phyloP scores from a whole-genome alignment of 2,888 invertebrate species.

The Leptinotarsa haldemani region DNA sequence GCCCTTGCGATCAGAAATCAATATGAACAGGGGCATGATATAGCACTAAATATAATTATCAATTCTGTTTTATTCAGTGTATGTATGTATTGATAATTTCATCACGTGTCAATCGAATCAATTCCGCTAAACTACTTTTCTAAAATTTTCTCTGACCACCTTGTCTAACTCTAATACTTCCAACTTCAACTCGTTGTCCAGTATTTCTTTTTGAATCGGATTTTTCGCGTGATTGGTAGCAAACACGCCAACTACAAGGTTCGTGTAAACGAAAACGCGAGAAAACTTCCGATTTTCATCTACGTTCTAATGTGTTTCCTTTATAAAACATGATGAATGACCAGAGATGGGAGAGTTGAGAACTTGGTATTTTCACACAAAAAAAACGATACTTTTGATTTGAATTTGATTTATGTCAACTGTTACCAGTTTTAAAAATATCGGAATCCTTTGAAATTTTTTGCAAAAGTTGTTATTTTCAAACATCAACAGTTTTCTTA shows the following conservation, averaged over 20 bases:
- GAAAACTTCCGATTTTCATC: neutral
- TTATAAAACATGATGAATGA: neutral
- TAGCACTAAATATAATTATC: too few relatives aligned
- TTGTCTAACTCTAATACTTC: constrained; percentile 33
- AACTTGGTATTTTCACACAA: neutral
- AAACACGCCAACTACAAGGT: neutral
- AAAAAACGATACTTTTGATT: too few relatives aligned
- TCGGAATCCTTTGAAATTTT: too few relatives aligned
- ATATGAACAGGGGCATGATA: too few relatives aligned
- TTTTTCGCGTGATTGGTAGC: neutral
- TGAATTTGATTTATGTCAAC: too few relatives aligned
- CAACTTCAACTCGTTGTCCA: constrained; percentile 36
- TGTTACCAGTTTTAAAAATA: too few relatives aligned
- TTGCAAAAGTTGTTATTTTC: too few relatives aligned
- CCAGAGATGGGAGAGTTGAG: neutral
- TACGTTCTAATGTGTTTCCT: neutral
- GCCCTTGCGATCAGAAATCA: too few relatives aligned
- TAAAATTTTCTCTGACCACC: constrained; percentile 15
- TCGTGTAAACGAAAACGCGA: constrained; percentile 12
- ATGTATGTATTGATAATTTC: neutral
- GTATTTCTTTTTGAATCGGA: constrained; percentile 31
- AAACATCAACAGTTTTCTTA: too few relatives aligned
- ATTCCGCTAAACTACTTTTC: too few relatives aligned
- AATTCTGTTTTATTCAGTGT: too few relatives aligned
- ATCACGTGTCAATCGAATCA: too few relatives aligned